Conservation (phyloP, 92 coral and sea anemone genomes). For the Palythoa caribaeorum region DNA sequence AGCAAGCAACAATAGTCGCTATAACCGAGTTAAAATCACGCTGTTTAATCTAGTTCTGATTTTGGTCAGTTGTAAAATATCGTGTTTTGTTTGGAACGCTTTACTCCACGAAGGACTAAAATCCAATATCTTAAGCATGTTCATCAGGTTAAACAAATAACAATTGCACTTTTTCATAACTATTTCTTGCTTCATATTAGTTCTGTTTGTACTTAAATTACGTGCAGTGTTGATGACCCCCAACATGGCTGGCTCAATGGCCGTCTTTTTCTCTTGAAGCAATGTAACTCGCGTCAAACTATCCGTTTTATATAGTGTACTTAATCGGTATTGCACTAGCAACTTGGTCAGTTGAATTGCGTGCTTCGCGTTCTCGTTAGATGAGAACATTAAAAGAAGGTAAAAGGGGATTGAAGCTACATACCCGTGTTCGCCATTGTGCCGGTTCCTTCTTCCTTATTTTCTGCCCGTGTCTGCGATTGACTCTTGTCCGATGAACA, state of each 20-base stretch:
- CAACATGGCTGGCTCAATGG: background rate
- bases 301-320: background rate
- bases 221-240: background rate
- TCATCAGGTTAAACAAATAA: background rate
- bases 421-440: slow-evolving; percentile 45
- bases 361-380: background rate
- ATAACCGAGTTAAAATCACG: background rate
- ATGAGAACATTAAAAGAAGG: background rate
- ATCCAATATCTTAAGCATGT: background rate
- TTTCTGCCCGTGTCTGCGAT: background rate
- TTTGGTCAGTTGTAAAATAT: background rate
- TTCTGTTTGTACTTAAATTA: background rate
- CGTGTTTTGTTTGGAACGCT: background rate
- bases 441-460: slow-evolving; percentile 2
- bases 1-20: background rate
- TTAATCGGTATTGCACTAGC: background rate
- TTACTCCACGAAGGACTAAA: background rate
- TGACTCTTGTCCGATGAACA: slow-evolving; percentile 47
- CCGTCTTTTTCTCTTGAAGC: too few species aligned
- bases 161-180: background rate
- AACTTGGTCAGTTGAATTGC: background rate
- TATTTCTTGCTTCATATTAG: background rate
- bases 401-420: background rate
- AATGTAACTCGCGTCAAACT: background rate
- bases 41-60: background rate